phyloP scores from a whole-genome alignment of 1,140 invertebrate genomes.

The Drosophila mayri region DNA sequence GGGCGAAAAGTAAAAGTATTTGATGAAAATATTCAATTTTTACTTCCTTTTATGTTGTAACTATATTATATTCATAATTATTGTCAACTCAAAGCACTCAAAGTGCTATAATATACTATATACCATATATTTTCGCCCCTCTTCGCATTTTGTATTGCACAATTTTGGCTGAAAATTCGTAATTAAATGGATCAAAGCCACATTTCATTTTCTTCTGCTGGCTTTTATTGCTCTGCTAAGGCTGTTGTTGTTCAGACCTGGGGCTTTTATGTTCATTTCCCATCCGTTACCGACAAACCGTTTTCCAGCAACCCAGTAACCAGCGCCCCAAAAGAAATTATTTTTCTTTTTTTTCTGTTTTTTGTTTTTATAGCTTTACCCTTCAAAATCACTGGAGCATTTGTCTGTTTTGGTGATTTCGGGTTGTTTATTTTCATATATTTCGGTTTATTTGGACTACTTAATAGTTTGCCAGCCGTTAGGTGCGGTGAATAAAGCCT shows the following conservation, averaged over 20 bases:
- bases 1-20: constrained; percentile 54
- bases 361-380: constrained; percentile 47
- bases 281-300: constrained; percentile 44
- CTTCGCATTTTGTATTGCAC: constrained; percentile 22
- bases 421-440: constrained; percentile 22
- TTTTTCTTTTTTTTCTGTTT: constrained; percentile 18
- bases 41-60: too few species aligned
- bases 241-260: not conserved
- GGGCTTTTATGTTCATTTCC: constrained; percentile 46
- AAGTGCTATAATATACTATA: too few species aligned
- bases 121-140: not conserved
- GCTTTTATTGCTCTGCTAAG: constrained; percentile 39
- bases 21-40: not conserved
- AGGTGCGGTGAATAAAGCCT: not conserved
- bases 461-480: constrained; percentile 18
- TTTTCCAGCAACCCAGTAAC: constrained; percentile 26
- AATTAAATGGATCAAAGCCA: constrained; percentile 40
- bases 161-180: constrained; percentile 34
- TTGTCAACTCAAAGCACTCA: not conserved
- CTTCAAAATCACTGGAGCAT: constrained; percentile 67
- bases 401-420: constrained; percentile 19
- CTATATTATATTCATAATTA: not conserved
- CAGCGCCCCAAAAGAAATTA: constrained; percentile 39
- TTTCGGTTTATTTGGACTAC: constrained; percentile 9
- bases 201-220: constrained; percentile 28